Base-by-base conservation (phyloP, 2,797 vertebrate genomes). In the Sebastes hopkinsi region DNA sequence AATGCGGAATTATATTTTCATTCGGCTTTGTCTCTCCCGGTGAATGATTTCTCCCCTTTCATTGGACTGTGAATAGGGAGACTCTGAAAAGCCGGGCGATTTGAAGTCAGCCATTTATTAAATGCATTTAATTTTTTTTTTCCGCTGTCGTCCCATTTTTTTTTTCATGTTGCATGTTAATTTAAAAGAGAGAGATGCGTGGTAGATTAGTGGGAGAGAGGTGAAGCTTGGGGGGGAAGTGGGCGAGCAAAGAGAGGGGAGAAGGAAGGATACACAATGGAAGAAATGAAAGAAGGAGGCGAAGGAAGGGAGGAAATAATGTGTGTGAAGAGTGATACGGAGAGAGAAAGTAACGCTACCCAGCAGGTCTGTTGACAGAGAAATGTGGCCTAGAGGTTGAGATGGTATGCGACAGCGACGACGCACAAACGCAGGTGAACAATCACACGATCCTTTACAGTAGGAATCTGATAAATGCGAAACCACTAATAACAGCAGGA, bases 1-100 rank as follows among this genome's bases (percentile, higher is more conserved):
- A 96, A 96, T 96, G 94, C 94, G 32, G 96, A 97, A 97, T 97
- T 97, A 97, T 97, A 97, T 97, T 97, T 97, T 97, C 97, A 97
- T 97, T 96, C 96, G 93, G 94, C 97, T 97, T 97, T 97, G 97
- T 97, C 96, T 97, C 96, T 95, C 89, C 82, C 85, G 89, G 93
- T 95, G 94, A 96, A 96, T 96, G 95, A 96, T 95, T 96, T 95
- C 91, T 92, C 88, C 91, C 92, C 93, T 93, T 95, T 96, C 94
- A 95, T 94, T 93, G 93, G 91, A 86, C 87, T 89, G 92, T 96
- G 96, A 96, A 96, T 95, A 95, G 95, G 92, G 86, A 92, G 91
- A 94, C 90, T 88, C 89, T 89, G 92, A 94, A 95, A 95, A 95
- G 93, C 94, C 88, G 82, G 92, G 93, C 93, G 92, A 96, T 95